Evolutionary conservation across 2,113 vertebrate species (phyloP), one percentile per base, ranked within the genome.

Genomic region (Colinus virginianus): DNA sequence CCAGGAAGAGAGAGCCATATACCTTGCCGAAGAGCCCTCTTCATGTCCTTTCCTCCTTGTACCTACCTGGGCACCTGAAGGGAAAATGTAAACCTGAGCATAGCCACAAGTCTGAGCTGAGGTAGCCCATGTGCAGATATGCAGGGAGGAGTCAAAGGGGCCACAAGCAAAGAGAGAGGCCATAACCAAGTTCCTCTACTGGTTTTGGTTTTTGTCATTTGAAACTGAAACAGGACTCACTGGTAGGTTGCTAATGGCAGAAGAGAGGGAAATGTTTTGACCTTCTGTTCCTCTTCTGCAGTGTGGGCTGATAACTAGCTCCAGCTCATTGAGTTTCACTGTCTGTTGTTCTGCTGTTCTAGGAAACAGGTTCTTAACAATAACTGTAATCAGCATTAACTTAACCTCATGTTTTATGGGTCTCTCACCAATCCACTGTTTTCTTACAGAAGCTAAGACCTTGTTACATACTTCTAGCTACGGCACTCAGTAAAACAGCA

Each of bases 201-300:
- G 6, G 63, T 71, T 70, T 34, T 58, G 38, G 4, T 21, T 49
- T 77, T 78, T 20, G 34, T 34, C 19, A 9, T 62, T 58, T 48
- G 23, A 36, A 62, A 43, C 66, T 2, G 0, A 90, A 63, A 36
- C 34, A 43, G 19, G 64, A 56, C 21, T 72, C 2, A 2, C 70
- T 74, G 61, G 26, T 40, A 67, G 40, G 7, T 40, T 83, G 32
- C 11, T 61, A 46, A 55, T 0, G 0, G 38, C 36, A 75, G 34
- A 53, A 38, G n/a, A 62, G 51, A 17, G 20, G 11, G 30, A 9
- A 17, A 83, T 49, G 55, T 75, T 38, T 61, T 84, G n/a, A 62
- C 26, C n/a, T 88, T 72, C 38, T 20, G 34, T 1, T 48, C 36
- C 28, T 21, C 14, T 77, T 70, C 58, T 59, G 87, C 10, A 38